Percentiles rank a stretch among this genome's conserved stretches.
phyloP scores from a whole-genome alignment of 2,888 invertebrate species.

The Parnassius orleans region DNA sequence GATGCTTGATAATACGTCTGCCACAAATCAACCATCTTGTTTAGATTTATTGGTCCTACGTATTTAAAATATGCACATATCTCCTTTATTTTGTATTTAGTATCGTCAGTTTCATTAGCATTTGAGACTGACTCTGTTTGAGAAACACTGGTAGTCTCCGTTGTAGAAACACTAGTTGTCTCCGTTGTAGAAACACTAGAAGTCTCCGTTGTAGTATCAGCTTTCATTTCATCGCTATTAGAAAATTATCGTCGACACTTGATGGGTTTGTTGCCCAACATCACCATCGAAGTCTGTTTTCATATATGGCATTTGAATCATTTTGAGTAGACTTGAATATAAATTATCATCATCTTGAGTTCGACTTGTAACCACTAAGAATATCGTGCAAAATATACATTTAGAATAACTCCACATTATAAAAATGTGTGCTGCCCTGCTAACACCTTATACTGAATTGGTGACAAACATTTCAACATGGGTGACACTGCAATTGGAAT shows the following conservation, averaged over 20 bases:
- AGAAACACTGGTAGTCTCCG: too few species aligned
- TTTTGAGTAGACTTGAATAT: not conserved
- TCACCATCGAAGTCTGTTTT: constrained; percentile 5
- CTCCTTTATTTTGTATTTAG: constrained; percentile 16
- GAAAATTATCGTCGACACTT: not conserved
- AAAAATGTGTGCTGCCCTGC: constrained; percentile 1
- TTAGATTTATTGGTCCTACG: constrained; percentile 13
- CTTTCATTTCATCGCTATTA: constrained; percentile 2
- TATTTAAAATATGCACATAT: constrained; percentile 24
- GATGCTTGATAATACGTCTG: constrained; percentile 43
- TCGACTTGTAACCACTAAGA: constrained; percentile 2
- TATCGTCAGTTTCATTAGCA: not conserved
- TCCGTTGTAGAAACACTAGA: not conserved
- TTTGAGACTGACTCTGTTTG: not conserved
- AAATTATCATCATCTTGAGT: not conserved
- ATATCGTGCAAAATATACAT: constrained; percentile 7
- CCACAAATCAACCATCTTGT: constrained; percentile 46
- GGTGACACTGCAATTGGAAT: not conserved
- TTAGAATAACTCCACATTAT: constrained; percentile 16
- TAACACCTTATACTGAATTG: constrained; percentile 10
- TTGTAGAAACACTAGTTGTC: not conserved
- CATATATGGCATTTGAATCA: constrained; percentile 8
- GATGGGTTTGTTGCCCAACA: not conserved
- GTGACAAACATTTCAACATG: not conserved
- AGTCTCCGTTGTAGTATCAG: not conserved